These are phyloP conservation scores for Drosophila sechellia DNA, from an alignment of 1,140 invertebrate genomes.

Conservation along the genomic window DNA sequence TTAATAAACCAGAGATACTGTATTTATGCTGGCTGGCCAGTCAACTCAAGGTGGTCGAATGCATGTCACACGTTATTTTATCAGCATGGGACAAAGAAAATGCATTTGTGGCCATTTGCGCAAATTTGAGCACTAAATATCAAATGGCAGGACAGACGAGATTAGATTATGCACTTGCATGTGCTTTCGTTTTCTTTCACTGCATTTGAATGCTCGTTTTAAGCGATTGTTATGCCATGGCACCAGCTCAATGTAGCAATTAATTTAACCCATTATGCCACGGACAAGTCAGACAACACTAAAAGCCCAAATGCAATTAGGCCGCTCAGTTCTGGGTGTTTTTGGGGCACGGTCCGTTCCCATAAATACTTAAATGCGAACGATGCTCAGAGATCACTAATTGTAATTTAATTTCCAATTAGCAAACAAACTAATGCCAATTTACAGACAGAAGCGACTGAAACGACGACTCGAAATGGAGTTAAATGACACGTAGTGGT, in stretches of 20 bases:
- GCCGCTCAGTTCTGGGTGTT: conserved; percentile 14
- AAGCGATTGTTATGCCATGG: conserved; percentile 2
- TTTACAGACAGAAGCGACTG: conserved; percentile 63
- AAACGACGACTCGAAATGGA: conserved; percentile 48
- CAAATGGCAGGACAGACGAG: not conserved
- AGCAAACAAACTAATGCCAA: conserved; percentile 84
- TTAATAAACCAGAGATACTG: conserved; percentile 30
- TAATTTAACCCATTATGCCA: conserved; percentile 69
- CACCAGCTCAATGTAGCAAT: conserved; percentile 43
- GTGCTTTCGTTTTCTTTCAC: conserved; percentile 16
- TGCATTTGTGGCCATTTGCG: conserved; percentile 15
- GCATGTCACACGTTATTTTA: conserved; percentile 6
- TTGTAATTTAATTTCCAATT: conserved; percentile 85
- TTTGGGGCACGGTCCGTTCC: not conserved
- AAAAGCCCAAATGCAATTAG: conserved; percentile 65
- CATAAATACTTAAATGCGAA: conserved; percentile 74
- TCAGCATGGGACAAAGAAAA: conserved; percentile 12
- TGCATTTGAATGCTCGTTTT: conserved; percentile 10
- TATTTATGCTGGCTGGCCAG: conserved; percentile 8
- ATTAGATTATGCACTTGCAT: conserved; percentile 14
- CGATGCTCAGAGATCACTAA: conserved; percentile 80
- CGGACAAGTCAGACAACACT: conserved; percentile 41
- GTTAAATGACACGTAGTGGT: conserved; percentile 72
- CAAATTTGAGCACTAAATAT: not conserved
- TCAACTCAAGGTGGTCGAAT: conserved; percentile 4